Conservation (phyloP, 2,888 invertebrate species). For the Hydroisotoma schaefferi region DNA sequence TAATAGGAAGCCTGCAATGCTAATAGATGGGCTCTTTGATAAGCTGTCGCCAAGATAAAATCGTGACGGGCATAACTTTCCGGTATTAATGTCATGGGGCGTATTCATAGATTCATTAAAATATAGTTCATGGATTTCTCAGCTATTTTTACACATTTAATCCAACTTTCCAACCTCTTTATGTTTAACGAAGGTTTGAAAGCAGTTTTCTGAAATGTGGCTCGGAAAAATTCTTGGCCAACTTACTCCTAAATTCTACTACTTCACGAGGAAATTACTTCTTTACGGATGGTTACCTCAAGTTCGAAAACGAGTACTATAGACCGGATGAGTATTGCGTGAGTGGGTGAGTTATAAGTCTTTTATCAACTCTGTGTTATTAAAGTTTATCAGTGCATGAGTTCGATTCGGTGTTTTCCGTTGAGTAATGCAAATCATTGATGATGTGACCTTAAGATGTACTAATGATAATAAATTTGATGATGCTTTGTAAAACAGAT, state of each 20-base stretch:
- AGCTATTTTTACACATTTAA: too few relatives aligned
- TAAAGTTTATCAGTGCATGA: background rate
- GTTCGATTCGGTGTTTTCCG: too few relatives aligned
- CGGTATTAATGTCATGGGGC: background rate
- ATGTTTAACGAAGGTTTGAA: conserved; percentile 23
- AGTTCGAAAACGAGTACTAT: conserved; percentile 34
- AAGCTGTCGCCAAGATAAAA: too few relatives aligned
- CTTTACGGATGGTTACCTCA: conserved; percentile 29
- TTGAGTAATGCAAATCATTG: background rate
- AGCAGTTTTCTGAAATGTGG: conserved; percentile 29
- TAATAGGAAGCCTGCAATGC: too few relatives aligned
- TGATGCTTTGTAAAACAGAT: background rate
- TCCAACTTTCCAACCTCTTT: background rate
- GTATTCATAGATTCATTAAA: too few relatives aligned
- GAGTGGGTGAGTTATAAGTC: conserved; percentile 19
- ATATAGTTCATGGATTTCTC: too few relatives aligned
- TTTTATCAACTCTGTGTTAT: background rate
- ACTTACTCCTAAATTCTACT: conserved; percentile 21
- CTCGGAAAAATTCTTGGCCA: conserved; percentile 16
- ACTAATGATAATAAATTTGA: conserved; percentile 1
- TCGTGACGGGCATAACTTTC: background rate
- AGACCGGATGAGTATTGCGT: conserved; percentile 32
- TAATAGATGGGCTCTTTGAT: too few relatives aligned
- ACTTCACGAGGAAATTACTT: conserved; percentile 21
- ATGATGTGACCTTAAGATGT: background rate